Evolutionary conservation across 1,140 invertebrate genomes (phyloP).

Genomic region (Magallana ariakensis): DNA sequence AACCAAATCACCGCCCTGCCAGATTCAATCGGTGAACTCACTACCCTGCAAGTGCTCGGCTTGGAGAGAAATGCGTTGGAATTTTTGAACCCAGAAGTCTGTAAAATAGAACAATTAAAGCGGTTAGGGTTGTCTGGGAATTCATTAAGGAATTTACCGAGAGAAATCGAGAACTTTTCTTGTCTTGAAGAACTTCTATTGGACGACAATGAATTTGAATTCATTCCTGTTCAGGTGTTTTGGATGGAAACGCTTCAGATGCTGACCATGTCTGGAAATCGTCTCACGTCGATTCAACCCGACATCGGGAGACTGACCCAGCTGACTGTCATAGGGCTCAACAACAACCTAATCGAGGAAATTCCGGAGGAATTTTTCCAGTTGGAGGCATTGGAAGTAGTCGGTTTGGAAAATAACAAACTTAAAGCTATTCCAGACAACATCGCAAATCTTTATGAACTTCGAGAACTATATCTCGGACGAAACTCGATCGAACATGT

Average conservation of each 20-base stretch:
- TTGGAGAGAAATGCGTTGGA: slow-evolving; percentile 74
- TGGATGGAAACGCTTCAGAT: slow-evolving; percentile 72
- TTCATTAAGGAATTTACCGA: slow-evolving; percentile 75
- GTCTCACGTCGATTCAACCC: slow-evolving; percentile 67
- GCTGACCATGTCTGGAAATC: slow-evolving; percentile 73
- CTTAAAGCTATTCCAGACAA: slow-evolving; percentile 67
- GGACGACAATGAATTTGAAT: slow-evolving; percentile 78
- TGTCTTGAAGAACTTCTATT: slow-evolving; percentile 72
- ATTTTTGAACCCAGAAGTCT: slow-evolving; percentile 74
- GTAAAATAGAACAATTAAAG: slow-evolving; percentile 69
- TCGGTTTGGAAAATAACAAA: slow-evolving; percentile 74
- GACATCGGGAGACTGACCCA: slow-evolving; percentile 71
- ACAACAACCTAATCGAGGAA: slow-evolving; percentile 70
- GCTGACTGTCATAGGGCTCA: slow-evolving; percentile 73
- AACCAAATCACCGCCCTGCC: slow-evolving; percentile 68
- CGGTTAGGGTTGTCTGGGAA: slow-evolving; percentile 76
- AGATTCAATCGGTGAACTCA: slow-evolving; percentile 49
- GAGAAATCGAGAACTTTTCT: slow-evolving; percentile 73
- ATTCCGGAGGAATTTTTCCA: slow-evolving; percentile 73
- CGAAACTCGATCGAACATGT: slow-evolving; percentile 71
- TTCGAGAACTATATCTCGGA: slow-evolving; percentile 75
- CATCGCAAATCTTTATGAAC: slow-evolving; percentile 72
- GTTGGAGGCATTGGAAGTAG: slow-evolving; percentile 66
- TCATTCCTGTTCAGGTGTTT: slow-evolving; percentile 77
- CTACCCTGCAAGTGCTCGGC: slow-evolving; percentile 68